Evolutionary conservation across 92 coral and sea anemone genomes (phyloP), one percentile per base, ranked within the genome.

Genomic region (Isaurus tuberculatus): DNA sequence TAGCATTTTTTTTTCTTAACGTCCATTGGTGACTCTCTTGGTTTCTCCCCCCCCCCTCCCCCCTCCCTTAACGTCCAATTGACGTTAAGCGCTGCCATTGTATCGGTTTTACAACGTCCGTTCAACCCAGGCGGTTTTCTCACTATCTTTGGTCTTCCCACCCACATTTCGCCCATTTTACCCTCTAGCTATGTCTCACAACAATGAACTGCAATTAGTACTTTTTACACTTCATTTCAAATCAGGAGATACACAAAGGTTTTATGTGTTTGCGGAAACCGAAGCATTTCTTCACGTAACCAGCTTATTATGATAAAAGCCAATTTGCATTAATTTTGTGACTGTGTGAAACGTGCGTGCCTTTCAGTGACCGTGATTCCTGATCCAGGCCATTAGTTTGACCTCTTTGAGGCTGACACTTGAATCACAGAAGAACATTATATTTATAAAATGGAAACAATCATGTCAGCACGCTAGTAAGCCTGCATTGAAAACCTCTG

Each of bases 211-310:
- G 58, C 20, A 14, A 51, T 17, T 16, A 14, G 20, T 15, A 6
- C 61, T 16, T 19, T 17, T 2, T 17, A 17, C 61, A 5, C 23
- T 53, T 1, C 25, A 17, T 17, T 17, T 53, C 0, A 4, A 53
- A 53, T 53, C 22, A 53, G 2, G 20, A 5, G 25, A 19, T 19
- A 53, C 61, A 53, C 7, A 19, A 2, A 51, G 5, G 22, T n/a
- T 7, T 15, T 53, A 20, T 19, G 61, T 19, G 25, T 17, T 53
- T 53, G 25, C 61, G 61, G 61, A 53, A 53, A n/a, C 61, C 23
- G 9, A 55, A 75, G 55, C 28, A 55, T 32, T 55, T 55, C 49
- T 57, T 77, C 82, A 57, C 78, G 78, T 70, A 70, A 36, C 4
- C 19, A 19, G 51, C 20, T 10, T 9, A 70, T 25, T 46, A 40